Evolutionary conservation across 2,888 invertebrate species (phyloP).

Genomic region (Liodrosophila aerea): DNA sequence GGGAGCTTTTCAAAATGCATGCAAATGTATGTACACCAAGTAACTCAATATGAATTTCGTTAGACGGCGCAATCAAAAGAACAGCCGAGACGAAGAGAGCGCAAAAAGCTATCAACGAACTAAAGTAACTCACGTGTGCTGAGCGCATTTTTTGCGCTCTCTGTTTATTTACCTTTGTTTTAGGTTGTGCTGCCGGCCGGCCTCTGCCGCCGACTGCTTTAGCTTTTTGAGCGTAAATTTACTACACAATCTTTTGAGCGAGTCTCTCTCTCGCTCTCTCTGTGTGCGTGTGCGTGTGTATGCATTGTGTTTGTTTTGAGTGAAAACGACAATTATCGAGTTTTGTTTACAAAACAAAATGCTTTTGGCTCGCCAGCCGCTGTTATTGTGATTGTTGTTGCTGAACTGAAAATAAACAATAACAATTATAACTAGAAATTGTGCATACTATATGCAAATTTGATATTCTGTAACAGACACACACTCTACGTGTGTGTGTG

Average conservation of each 20-base stretch:
- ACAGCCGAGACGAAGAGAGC: no score
- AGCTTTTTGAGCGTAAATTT: slow-evolving; percentile 12
- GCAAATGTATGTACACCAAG: neutral
- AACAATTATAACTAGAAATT: slow-evolving; percentile 10
- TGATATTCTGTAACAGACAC: no score
- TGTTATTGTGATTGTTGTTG: slow-evolving; percentile 21
- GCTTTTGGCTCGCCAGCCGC: slow-evolving; percentile 10
- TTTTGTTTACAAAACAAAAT: slow-evolving; percentile 37
- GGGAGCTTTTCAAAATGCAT: no score
- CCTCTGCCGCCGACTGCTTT: slow-evolving; percentile 6
- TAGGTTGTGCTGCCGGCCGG: slow-evolving; percentile 37
- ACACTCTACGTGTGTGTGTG: neutral
- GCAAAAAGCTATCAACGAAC: slow-evolving; percentile 1
- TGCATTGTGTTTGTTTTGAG: slow-evolving; percentile 32
- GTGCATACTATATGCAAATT: neutral
- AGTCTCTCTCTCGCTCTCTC: slow-evolving; percentile 1
- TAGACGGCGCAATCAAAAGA: slow-evolving; percentile 18
- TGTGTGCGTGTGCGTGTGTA: neutral
- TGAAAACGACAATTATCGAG: slow-evolving; percentile 16
- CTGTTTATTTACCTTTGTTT: slow-evolving; percentile 56
- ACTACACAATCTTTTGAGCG: neutral
- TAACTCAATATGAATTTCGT: slow-evolving; percentile 37
- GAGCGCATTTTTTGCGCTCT: slow-evolving; percentile 16
- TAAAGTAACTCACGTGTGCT: slow-evolving; percentile 19
- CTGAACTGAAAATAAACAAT: slow-evolving; percentile 31